Conservation (phyloP, 2,888 invertebrate species). For the Eueremaeus valkanovi region DNA sequence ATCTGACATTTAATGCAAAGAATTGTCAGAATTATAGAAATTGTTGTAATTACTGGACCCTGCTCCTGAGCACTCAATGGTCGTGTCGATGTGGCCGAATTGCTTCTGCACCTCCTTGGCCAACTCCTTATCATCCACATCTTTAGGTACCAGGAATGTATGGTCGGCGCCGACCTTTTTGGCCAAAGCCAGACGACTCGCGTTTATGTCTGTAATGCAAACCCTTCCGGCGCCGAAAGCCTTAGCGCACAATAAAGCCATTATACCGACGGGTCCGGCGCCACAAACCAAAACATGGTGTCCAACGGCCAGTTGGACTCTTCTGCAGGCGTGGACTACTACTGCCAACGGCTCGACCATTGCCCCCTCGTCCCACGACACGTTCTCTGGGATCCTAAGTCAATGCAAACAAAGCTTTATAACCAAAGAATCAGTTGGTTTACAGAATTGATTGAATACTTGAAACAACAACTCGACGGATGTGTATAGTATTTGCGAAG, state of each 20-base stretch:
- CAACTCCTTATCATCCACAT: background rate
- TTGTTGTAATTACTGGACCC: slow-evolving; percentile 65
- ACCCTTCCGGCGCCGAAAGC: slow-evolving; percentile 50
- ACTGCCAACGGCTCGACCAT: slow-evolving; percentile 88
- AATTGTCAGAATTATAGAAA: slow-evolving; percentile 59
- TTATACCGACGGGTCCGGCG: slow-evolving; percentile 63
- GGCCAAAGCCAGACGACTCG: slow-evolving; percentile 51
- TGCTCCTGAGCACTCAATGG: slow-evolving; percentile 84
- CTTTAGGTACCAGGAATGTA: slow-evolving; percentile 48
- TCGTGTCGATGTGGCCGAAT: slow-evolving; percentile 60
- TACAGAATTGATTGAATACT: background rate
- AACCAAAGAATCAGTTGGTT: background rate
- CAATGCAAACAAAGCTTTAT: background rate
- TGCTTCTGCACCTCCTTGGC: slow-evolving; percentile 56
- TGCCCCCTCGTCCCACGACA: slow-evolving; percentile 83
- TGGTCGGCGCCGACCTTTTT: slow-evolving; percentile 52
- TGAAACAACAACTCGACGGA: slow-evolving; percentile 60
- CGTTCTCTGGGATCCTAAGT: background rate
- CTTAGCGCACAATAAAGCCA: slow-evolving; percentile 50
- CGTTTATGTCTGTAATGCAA: slow-evolving; percentile 47
- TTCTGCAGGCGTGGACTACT: slow-evolving; percentile 70
- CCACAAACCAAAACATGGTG: slow-evolving; percentile 53
- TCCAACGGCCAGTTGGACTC: slow-evolving; percentile 57
- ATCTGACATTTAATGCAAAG: slow-evolving; percentile 58
- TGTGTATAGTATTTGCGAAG: slow-evolving; percentile 80